These are phyloP conservation scores for Trissolcus basalis DNA, from an alignment of 1,140 invertebrate species.

Conservation along the genomic window DNA sequence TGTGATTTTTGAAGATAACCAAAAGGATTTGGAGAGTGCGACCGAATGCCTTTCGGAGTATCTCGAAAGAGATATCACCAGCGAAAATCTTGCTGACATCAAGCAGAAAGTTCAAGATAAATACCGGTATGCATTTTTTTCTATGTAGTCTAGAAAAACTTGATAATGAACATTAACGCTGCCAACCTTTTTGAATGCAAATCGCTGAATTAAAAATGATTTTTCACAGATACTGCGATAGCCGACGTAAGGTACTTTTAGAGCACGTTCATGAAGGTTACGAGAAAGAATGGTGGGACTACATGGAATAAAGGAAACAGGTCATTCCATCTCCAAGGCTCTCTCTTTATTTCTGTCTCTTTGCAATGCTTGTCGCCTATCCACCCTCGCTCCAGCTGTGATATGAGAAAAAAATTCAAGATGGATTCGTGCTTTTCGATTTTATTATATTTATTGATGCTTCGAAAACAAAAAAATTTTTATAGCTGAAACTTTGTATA, in stretches of 20 bases:
- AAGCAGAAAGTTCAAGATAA: conserved; percentile 99
- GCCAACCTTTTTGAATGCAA: too few species aligned
- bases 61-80: conserved; percentile 97
- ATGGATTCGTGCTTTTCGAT: too few species aligned
- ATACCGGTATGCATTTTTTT: conserved; percentile 84
- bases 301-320: conserved; percentile 82
- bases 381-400: conserved; percentile 71
- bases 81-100: conserved; percentile 97
- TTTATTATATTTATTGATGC: too few species aligned
- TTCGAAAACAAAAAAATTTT: too few species aligned
- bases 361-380: conserved; percentile 15
- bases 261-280: conserved; percentile 99
- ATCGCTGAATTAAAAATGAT: conserved; percentile 5
- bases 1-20: conserved; percentile 99
- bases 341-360: conserved; percentile 5
- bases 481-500: too few species aligned
- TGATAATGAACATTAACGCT: background rate
- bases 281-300: conserved; percentile 98
- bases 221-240: conserved; percentile 93
- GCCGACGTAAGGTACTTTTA: conserved; percentile 92
- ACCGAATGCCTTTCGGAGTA: conserved; percentile 98
- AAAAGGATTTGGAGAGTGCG: conserved; percentile 97
- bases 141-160: background rate
- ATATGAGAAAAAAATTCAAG: too few species aligned
- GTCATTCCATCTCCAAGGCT: conserved; percentile 25